phyloP scores from a whole-genome alignment of 2,113 vertebrate genomes.

The Platycercus adscitus region DNA sequence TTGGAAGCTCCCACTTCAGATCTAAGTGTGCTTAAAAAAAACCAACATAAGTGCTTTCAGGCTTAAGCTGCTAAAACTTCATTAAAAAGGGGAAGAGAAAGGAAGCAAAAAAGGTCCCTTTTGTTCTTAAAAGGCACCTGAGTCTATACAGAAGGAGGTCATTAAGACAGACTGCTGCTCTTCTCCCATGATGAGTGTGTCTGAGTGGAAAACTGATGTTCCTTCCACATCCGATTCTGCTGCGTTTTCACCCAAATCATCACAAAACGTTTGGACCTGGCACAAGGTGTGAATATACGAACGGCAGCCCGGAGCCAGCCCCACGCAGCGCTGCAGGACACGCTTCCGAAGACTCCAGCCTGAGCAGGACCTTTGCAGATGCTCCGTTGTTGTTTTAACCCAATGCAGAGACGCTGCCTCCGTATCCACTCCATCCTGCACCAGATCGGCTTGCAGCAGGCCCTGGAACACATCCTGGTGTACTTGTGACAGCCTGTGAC shows the following conservation, averaged over 20 bases:
- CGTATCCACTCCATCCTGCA: background rate
- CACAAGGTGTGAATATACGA: background rate
- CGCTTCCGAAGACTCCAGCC: background rate
- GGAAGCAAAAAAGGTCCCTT: background rate
- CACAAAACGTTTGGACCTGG: rapidly evolving
- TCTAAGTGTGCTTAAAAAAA: background rate
- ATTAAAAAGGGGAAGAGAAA: slow-evolving; percentile 24
- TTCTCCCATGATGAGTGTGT: background rate
- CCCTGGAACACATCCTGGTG: background rate
- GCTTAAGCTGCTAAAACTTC: background rate
- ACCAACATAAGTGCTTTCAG: background rate
- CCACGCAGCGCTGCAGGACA: rapidly evolving
- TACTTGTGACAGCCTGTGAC: background rate
- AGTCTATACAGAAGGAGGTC: background rate
- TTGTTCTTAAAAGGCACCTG: background rate
- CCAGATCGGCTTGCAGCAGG: background rate
- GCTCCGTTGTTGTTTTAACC: background rate
- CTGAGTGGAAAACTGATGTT: background rate
- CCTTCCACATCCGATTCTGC: background rate
- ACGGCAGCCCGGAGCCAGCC: background rate
- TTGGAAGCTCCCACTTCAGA: background rate
- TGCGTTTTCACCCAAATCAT: background rate
- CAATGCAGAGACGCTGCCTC: background rate
- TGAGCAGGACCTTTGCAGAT: background rate
- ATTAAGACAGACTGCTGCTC: background rate